phyloP scores from a whole-genome alignment of 2,888 invertebrate genomes.

The Macropis europaea region DNA sequence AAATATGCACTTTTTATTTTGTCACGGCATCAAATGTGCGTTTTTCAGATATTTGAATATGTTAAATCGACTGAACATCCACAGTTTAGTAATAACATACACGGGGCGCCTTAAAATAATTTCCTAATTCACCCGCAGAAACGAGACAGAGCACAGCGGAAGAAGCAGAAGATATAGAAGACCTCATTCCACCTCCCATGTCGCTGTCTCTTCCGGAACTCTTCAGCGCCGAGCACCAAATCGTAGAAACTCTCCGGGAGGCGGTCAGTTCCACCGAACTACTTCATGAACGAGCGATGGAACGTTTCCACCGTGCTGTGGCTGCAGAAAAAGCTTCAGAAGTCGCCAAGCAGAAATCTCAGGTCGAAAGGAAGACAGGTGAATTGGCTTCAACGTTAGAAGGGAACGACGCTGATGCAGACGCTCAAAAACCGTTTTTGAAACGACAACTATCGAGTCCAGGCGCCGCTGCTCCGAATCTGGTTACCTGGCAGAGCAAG shows the following conservation, averaged over 20 bases:
- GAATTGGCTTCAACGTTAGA: constrained; percentile 64
- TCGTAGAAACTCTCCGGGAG: constrained; percentile 83
- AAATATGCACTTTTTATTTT: no score
- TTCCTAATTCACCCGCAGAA: background rate
- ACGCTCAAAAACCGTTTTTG: constrained; percentile 56
- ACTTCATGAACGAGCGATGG: constrained; percentile 91
- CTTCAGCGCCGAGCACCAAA: constrained; percentile 82
- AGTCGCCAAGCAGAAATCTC: constrained; percentile 60
- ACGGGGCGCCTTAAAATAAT: background rate
- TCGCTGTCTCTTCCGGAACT: constrained; percentile 92
- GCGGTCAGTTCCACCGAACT: constrained; percentile 92
- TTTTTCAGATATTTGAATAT: no score
- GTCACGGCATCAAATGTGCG: no score
- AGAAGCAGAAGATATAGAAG: constrained; percentile 82
- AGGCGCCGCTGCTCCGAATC: constrained; percentile 65
- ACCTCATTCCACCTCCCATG: constrained; percentile 88
- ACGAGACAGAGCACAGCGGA: background rate
- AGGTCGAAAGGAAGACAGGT: constrained; percentile 70
- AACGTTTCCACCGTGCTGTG: constrained; percentile 89
- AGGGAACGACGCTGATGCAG: background rate
- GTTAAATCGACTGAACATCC: no score
- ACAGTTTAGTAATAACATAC: background rate
- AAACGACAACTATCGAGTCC: constrained; percentile 81
- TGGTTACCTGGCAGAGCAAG: constrained; percentile 67
- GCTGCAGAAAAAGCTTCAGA: constrained; percentile 87